Conservation (phyloP, 2,888 invertebrate species). For the Trisateles emortualis region DNA sequence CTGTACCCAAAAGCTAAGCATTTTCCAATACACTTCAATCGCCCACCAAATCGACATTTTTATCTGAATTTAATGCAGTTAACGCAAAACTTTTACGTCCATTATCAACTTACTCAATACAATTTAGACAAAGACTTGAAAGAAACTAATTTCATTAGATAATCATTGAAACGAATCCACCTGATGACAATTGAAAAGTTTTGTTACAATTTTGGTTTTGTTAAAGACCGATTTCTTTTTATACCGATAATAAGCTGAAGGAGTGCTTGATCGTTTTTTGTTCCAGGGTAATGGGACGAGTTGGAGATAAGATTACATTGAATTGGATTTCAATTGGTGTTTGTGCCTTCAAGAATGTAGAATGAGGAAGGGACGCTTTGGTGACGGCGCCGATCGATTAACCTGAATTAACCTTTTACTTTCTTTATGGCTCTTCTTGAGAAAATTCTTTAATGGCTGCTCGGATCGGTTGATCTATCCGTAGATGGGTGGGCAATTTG, state of each 20-base stretch:
- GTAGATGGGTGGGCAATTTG: no score
- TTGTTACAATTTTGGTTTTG: background rate
- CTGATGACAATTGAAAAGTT: slow-evolving; percentile 18
- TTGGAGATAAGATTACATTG: background rate
- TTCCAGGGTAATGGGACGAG: background rate
- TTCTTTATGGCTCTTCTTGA: background rate
- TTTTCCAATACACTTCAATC: slow-evolving; percentile 4
- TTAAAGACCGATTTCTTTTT: background rate
- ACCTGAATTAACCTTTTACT: background rate
- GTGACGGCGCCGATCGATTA: background rate
- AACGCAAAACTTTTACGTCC: slow-evolving; percentile 33
- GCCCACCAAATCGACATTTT: slow-evolving; percentile 11
- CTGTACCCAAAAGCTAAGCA: slow-evolving; percentile 4
- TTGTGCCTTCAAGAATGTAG: background rate
- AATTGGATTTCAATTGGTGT: background rate
- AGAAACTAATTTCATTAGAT: slow-evolving; percentile 47
- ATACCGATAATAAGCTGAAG: background rate
- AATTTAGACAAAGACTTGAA: slow-evolving; percentile 34
- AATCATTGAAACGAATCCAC: slow-evolving; percentile 28
- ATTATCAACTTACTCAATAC: slow-evolving; percentile 43
- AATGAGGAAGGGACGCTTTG: background rate
- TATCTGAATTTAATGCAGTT: slow-evolving; percentile 41
- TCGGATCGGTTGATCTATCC: no score
- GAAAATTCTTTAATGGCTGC: no score
- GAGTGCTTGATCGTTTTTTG: background rate